Evolutionary conservation across 2,888 invertebrate genomes (phyloP), one percentile per base, ranked within the genome.

Genomic region (Actias luna): DNA sequence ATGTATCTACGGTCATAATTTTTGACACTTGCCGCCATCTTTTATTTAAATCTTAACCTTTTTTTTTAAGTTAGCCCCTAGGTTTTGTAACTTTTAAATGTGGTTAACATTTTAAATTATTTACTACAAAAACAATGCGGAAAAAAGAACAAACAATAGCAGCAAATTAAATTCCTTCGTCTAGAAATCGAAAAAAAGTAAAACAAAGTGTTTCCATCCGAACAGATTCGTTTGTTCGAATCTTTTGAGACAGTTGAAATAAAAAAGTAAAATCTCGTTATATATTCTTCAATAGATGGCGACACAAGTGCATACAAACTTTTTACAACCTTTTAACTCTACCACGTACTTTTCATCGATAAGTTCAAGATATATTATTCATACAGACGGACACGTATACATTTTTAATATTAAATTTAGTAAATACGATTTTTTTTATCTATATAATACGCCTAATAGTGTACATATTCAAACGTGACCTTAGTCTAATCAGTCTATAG

Each of bases 401-500:
- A 62, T 62, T 55, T 62, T 58, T 42, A 67, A 71, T 63, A 67
- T 66, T 76, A 66, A 67, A 67, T 71, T 90, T 88, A 88, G 87
- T 91, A 90, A 87, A 92, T 89, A 91, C 89, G 89, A 85, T 72
- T 81, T 89, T n/a, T 39, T 89, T 88, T 87, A 85, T 86, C 87
- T 90, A 89, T 82, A 87, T 78, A 88, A 89, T 92, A 92, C 79
- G 92, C 92, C 92, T 92, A 92, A 92, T 88, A 92, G 92, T 92
- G 89, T 92, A 91, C 89, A 88, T 86, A 50, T 84, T 82, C 80
- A 85, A 89, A 88, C 84, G 89, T 88, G 85, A 83, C 78, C 92
- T 92, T 92, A 92, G 82, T 89, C 92, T 92, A 92, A 88, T 92
- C 92, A 92, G 92, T 92, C 92, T 92, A 92, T 92, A 92, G 91